Evolutionary conservation across 2,888 invertebrate species (phyloP).

Genomic region (Leucoma salicis): DNA sequence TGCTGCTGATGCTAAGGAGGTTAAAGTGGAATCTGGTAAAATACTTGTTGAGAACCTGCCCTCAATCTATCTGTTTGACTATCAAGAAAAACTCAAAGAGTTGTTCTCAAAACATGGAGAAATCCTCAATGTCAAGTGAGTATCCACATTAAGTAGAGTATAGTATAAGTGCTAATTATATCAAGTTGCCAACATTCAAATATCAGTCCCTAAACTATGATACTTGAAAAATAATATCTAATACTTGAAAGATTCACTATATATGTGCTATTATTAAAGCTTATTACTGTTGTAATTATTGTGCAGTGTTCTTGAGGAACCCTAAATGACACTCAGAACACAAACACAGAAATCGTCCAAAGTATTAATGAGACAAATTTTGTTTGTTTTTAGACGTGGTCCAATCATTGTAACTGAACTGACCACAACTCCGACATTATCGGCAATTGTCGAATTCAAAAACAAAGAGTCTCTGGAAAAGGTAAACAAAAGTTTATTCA

Average conservation of each 20-base stretch:
- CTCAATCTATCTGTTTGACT: constrained; percentile 71
- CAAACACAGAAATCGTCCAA: constrained; percentile 47
- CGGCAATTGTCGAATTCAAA: constrained; percentile 82
- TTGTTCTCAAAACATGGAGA: constrained; percentile 75
- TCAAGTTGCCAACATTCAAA: constrained; percentile 74
- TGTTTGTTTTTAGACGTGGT: constrained; percentile 82
- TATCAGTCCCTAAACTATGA: constrained; percentile 66
- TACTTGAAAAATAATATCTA: no score
- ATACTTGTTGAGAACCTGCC: constrained; percentile 75
- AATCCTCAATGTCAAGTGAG: constrained; percentile 69
- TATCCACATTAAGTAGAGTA: constrained; percentile 20
- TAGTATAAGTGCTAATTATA: background rate
- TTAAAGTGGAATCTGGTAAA: constrained; percentile 77
- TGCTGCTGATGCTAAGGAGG: constrained; percentile 57
- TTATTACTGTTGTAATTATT: constrained; percentile 27
- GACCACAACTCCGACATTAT: constrained; percentile 82
- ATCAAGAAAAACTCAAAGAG: constrained; percentile 77
- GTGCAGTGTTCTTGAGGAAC: constrained; percentile 48
- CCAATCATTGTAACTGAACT: constrained; percentile 82
- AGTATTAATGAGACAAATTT: constrained; percentile 76
- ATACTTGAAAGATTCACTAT: constrained; percentile 25
- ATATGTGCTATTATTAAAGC: constrained; percentile 34
- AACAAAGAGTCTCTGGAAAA: constrained; percentile 81
- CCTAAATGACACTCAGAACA: constrained; percentile 56
- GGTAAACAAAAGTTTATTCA: constrained; percentile 78